Evolutionary conservation across 2,113 vertebrate species (phyloP).

Genomic region (Lasiurus borealis): DNA sequence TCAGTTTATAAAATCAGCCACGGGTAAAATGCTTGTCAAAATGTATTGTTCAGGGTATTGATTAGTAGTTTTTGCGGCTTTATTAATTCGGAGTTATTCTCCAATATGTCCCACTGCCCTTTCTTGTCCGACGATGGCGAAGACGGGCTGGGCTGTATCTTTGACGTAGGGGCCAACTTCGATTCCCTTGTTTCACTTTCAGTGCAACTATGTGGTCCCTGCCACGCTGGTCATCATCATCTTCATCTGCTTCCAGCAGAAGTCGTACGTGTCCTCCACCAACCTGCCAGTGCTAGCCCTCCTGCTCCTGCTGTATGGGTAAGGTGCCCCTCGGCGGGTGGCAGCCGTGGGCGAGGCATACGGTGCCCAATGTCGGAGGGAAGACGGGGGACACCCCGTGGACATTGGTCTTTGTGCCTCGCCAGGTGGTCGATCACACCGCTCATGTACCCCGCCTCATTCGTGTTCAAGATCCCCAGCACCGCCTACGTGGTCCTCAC

Average conservation of each 20-base stretch:
- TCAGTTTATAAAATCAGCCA: constrained; percentile 78
- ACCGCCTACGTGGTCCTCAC: constrained; percentile 98
- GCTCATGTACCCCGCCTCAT: constrained; percentile 99
- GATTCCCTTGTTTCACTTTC: constrained; percentile 78
- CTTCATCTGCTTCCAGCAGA: constrained; percentile 99
- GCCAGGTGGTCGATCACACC: constrained; percentile 98
- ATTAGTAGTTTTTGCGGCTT: constrained; percentile 70
- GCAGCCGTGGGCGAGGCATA: not conserved
- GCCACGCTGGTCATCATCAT: constrained; percentile 96
- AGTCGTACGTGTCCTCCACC: constrained; percentile 97
- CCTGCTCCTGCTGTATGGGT: constrained; percentile 97
- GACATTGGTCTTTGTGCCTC: constrained; percentile 60
- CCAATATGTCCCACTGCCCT: constrained; percentile 58
- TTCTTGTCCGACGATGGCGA: constrained; percentile 15
- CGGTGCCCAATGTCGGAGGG: not conserved
- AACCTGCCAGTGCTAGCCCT: constrained; percentile 96
- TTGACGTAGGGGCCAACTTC: constrained; percentile 9
- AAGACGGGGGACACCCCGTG: not conserved
- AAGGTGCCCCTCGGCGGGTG: constrained; percentile 69
- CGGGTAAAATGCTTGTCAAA: constrained; percentile 76
- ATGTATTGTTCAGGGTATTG: constrained; percentile 66
- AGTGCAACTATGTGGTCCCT: constrained; percentile 98
- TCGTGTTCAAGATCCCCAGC: constrained; percentile 97
- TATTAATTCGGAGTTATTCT: constrained; percentile 72
- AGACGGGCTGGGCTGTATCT: not conserved